phyloP scores from a whole-genome alignment of 2,888 invertebrate genomes.

The Drosophila recens region DNA sequence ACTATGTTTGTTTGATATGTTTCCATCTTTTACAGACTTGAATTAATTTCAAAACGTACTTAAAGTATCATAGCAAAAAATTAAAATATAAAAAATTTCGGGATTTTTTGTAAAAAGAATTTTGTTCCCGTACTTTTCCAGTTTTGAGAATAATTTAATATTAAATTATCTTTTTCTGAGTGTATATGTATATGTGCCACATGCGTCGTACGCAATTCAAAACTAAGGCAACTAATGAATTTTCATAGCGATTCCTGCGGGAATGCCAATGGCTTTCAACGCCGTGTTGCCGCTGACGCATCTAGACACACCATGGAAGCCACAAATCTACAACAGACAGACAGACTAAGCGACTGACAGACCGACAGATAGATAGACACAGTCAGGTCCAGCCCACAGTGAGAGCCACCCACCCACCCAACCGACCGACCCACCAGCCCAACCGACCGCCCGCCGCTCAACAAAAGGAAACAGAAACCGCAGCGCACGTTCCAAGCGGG shows the following conservation, averaged over 20 bases:
- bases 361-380: conserved; percentile 28
- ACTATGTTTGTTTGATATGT: too few relatives aligned
- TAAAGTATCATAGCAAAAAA: too few relatives aligned
- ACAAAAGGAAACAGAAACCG: conserved; percentile 77
- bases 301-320: conserved; percentile 57
- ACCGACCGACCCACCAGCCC: conserved; percentile 1
- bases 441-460: conserved; percentile 19
- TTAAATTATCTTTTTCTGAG: background rate
- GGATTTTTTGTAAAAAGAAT: too few relatives aligned
- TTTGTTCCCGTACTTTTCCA: too few relatives aligned
- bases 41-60: too few relatives aligned
- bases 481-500: conserved; percentile 44
- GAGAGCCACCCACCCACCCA: conserved; percentile 32
- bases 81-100: too few relatives aligned
- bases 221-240: conserved; percentile 78
- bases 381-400: conserved; percentile 43
- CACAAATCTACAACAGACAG: conserved; percentile 50
- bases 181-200: conserved; percentile 7
- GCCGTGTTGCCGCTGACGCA: conserved; percentile 30
- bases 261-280: conserved; percentile 60
- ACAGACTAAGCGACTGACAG: conserved; percentile 15
- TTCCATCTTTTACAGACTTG: too few relatives aligned
- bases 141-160: too few relatives aligned
- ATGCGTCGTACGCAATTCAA: conserved; percentile 50
- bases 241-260: conserved; percentile 74